Conservation (phyloP, 2,797 vertebrate species). For the Lacerta viridis region DNA sequence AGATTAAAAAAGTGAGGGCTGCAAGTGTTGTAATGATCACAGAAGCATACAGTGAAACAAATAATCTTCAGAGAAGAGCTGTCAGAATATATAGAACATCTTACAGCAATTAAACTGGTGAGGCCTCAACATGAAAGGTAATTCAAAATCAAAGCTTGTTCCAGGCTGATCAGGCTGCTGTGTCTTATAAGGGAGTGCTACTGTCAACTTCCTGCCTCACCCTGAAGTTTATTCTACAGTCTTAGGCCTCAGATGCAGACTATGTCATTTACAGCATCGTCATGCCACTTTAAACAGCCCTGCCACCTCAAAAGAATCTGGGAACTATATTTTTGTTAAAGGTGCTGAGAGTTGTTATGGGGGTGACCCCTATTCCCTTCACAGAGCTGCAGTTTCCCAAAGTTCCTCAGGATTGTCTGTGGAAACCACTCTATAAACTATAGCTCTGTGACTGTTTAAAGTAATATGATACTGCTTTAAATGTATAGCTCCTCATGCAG, state of each 20-base stretch:
- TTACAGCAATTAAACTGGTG: not conserved
- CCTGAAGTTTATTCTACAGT: not conserved
- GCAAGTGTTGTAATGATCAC: not conserved
- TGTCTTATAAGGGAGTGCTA: not conserved
- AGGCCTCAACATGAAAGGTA: not conserved
- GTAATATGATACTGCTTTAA: too few species aligned
- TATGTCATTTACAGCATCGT: too few species aligned
- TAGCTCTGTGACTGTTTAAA: too few species aligned
- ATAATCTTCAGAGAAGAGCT: not conserved
- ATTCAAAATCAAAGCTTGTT: not conserved
- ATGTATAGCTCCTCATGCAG: not conserved
- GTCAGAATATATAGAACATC: not conserved
- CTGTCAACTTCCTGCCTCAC: too few species aligned
- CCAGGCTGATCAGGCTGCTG: not conserved
- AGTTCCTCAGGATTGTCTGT: too few species aligned
- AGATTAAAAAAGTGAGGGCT: slow-evolving; percentile 8
- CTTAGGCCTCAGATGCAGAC: not conserved
- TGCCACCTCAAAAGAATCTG: too few species aligned
- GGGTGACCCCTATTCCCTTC: too few species aligned
- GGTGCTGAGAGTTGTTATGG: too few species aligned
- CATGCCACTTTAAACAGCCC: too few species aligned
- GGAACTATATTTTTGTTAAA: too few species aligned
- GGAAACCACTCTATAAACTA: too few species aligned
- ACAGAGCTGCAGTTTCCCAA: too few species aligned
- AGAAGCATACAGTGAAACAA: not conserved